Evolutionary conservation across 2,888 invertebrate species (phyloP), one percentile per base, ranked within the genome.

Genomic region (Ferdinandea cuprea): DNA sequence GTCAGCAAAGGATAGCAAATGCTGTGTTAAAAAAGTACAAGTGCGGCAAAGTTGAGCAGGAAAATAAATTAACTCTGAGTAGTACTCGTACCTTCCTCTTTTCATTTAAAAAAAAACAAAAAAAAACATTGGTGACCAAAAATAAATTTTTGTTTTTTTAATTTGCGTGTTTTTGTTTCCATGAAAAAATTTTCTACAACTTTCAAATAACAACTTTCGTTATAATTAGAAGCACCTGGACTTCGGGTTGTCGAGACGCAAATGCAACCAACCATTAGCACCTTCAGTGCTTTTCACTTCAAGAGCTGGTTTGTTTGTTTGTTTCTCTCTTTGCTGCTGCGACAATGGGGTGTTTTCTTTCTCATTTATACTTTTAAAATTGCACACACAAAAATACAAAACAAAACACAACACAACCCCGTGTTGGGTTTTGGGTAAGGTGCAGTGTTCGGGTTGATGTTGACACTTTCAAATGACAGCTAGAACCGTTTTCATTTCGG

Each of bases 171-270:
- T 59, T 65, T 40, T 56, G 56, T 63, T 71, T 54, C 17, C 8
- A 56, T 11, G 71, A 25, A 77, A 52, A 19, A 50, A 59, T 28
- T 44, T 8, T 19, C n/a, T 37, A 48, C 13, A 28, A 58, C 37
- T 50, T 66, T 40, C 30, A 66, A 59, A 78, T n/a, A n/a, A 52
- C 30, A 72, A 72, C 78, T 72, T 72, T 65, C 46, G 56, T 40
- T 66, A 66, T 72, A 78, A 79, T 79, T 79, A 79, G 54, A 79
- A 79, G 40, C 78, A 79, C 78, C 78, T 79, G 78, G 37, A 52
- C 15, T 77, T 50, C 28, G 77, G 40, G 35, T 59, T 42, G 21
- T 79, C 42, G 44, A 48, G 50, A 44, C 65, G 35, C 37, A 54
- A 46, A 54, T 28, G 15, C 66, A 59, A 44, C 56, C 15, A n/a